Evolutionary conservation across 1,140 invertebrate species (phyloP), one percentile per base, ranked within the genome.

Genomic region (Drosophila arizonae): DNA sequence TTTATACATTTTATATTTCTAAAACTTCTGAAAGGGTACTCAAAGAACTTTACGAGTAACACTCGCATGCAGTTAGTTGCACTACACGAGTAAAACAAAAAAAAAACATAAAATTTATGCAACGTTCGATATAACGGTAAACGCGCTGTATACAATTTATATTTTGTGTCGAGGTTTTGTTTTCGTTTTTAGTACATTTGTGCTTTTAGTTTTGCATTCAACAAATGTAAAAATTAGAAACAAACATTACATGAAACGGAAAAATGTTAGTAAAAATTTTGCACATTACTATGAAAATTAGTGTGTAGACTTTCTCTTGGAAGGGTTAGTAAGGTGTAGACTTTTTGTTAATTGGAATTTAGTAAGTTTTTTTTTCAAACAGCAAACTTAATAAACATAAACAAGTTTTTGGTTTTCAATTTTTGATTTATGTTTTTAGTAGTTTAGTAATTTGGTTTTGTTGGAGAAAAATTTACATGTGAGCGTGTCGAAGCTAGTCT

Each of bases 401-500:
- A 86, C 58, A 81, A 65, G 58, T 62, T 72, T 51, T 67, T 82
- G 39, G 55, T 46, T 72, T 81, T 77, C 68, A 73, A 80, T 76
- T 50, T 63, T 60, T 76, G 41, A 48, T 72, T 52, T 73, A 76
- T 64, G 46, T 66, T 79, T 56, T 69, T 79, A 79, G 79, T 74
- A 62, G 52, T 82, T 76, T 73, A 87, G 79, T 87, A 79, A 79
- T 87, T 87, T 87, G 66, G 66, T 79, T 79, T 81, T 77, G 64
- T 90, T 90, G 75, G 77, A 87, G 77, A 87, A 79, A 78, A 91
- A 87, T 92, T 92, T 92, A 92, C 92, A 92, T 92, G 92, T 92
- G 81, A 92, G 92, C 91, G 92, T 92, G 81, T 92, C 92, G 92
- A 92, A 92, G 92, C 92, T 92, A 90, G 92, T 92, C 92, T 92